Evolutionary conservation across 2,888 invertebrate species (phyloP).

Genomic region (Tenodera sinensis): DNA sequence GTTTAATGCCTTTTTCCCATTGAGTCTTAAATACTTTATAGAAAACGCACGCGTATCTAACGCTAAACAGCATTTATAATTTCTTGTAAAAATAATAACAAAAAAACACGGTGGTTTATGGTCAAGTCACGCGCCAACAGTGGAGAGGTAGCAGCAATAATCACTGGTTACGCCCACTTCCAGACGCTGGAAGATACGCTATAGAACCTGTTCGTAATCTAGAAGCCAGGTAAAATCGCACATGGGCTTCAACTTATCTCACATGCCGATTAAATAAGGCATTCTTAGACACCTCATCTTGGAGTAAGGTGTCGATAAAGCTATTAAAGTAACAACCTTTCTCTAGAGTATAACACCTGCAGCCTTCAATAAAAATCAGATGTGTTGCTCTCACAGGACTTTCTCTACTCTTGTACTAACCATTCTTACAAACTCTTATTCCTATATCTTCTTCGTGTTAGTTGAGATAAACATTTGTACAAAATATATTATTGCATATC

Average conservation of each 20-base stretch:
- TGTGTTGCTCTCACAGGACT: no score
- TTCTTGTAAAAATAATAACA: neutral
- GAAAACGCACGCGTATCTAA: neutral
- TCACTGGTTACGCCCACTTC: neutral
- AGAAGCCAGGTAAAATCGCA: neutral
- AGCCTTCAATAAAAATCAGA: no score
- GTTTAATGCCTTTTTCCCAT: neutral
- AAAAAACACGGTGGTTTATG: neutral
- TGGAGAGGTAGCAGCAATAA: neutral
- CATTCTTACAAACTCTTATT: no score
- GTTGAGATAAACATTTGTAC: no score
- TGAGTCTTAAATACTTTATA: neutral
- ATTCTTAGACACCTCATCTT: neutral
- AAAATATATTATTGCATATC: no score
- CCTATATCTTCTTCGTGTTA: no score
- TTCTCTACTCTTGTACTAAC: no score
- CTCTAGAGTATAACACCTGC: no score
- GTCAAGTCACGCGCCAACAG: neutral
- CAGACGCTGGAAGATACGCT: neutral
- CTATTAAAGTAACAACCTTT: no score
- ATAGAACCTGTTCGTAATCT: neutral
- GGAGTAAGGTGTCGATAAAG: no score
- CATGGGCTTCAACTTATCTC: no score
- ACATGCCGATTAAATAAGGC: neutral
- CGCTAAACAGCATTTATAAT: neutral